phyloP scores from a whole-genome alignment of 2,797 vertebrate species.

The Melanotaenia parkinsoni region DNA sequence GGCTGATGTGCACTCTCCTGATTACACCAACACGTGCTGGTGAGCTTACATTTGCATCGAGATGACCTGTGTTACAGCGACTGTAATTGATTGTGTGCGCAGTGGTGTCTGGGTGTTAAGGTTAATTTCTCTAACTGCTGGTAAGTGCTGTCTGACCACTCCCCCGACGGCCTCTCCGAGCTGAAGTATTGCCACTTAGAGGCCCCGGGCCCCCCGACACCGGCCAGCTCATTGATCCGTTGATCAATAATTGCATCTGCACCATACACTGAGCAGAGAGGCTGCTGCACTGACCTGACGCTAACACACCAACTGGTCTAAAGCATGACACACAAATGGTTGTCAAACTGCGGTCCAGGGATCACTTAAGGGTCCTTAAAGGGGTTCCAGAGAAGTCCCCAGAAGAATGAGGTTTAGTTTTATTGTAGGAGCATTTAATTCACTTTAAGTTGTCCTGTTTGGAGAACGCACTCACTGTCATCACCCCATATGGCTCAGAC shows the following conservation, averaged over 20 bases:
- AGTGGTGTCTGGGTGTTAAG: constrained; percentile 78
- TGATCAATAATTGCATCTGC: constrained; percentile 83
- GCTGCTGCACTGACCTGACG: constrained; percentile 46
- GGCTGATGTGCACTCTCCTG: constrained; percentile 18
- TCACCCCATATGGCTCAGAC: constrained; percentile 3
- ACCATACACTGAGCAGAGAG: constrained; percentile 48
- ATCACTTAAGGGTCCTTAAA: constrained; percentile 49
- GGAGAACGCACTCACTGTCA: constrained; percentile 12
- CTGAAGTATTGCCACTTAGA: constrained; percentile 82
- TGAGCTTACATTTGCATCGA: constrained; percentile 46
- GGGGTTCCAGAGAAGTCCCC: constrained; percentile 36
- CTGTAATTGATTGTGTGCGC: constrained; percentile 78
- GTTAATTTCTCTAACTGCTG: constrained; percentile 86
- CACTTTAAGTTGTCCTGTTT: constrained; percentile 8
- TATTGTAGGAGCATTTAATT: constrained; percentile 36
- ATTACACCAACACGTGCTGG: constrained; percentile 52
- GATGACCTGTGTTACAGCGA: constrained; percentile 66
- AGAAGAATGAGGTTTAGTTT: constrained; percentile 40
- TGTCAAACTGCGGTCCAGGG: constrained; percentile 31
- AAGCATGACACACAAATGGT: constrained; percentile 13
- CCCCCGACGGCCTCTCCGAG: constrained; percentile 79
- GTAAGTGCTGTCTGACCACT: constrained; percentile 84
- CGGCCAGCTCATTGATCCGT: constrained; percentile 79
- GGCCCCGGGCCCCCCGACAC: constrained; percentile 62
- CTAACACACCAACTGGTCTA: constrained; percentile 37